phyloP scores from a whole-genome alignment of 2,797 vertebrate species.

The Eurystomus glaucurus region DNA sequence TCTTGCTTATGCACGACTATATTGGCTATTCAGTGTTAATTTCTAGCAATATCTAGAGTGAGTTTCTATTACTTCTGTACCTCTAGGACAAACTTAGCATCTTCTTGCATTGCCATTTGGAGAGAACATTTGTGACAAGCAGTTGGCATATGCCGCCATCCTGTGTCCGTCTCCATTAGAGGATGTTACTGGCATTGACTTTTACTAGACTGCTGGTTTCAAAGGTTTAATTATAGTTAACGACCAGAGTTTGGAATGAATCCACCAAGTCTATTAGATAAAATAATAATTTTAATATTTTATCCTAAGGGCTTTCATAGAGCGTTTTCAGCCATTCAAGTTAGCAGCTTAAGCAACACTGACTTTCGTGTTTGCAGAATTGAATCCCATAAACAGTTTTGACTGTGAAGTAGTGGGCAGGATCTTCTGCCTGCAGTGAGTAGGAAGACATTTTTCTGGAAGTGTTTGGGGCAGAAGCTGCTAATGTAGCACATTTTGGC shows the following conservation, averaged over 20 bases:
- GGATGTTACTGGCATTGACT: neutral
- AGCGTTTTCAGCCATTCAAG: neutral
- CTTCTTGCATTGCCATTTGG: neutral
- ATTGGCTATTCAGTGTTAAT: neutral
- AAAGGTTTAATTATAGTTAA: conserved; percentile 25
- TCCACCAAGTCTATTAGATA: conserved; percentile 6
- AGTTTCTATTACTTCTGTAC: neutral
- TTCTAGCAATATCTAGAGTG: neutral
- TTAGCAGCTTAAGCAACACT: neutral
- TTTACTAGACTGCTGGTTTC: neutral
- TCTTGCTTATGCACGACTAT: neutral
- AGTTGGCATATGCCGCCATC: neutral
- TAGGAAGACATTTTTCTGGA: conserved; percentile 36
- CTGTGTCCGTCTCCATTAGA: neutral
- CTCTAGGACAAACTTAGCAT: neutral
- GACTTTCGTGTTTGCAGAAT: neutral
- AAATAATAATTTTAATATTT: conserved; percentile 38
- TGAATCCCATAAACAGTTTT: neutral
- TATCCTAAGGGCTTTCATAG: neutral
- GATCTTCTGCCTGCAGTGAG: conserved; percentile 22
- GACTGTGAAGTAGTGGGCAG: conserved; percentile 41
- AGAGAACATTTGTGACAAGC: neutral
- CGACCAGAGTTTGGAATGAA: neutral
- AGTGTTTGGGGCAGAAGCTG: conserved; percentile 1
- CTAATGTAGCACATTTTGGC: neutral